A percentile compares a stretch with the other conserved stretches of the same genome.
These are phyloP conservation scores for Chironomus striatipennis DNA, from an alignment of 1,140 invertebrate species.

Conservation along the genomic window DNA sequence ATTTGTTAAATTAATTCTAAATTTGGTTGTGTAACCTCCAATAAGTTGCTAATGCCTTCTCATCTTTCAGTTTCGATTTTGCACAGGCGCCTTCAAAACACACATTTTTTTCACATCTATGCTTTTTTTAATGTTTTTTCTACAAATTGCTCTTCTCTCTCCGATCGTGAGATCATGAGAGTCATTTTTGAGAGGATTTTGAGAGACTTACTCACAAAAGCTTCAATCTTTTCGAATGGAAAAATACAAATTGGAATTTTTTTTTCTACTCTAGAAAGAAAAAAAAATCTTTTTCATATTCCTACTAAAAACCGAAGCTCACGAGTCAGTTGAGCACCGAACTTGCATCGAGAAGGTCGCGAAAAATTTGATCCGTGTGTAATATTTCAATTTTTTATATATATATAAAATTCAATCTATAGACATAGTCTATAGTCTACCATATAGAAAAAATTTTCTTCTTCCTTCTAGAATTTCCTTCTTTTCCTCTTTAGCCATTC, in stretches of 20 bases:
- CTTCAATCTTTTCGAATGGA: background rate
- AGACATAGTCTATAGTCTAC: no score
- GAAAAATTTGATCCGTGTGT: constrained; percentile 23
- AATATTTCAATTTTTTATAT: background rate
- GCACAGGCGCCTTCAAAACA: constrained; percentile 4
- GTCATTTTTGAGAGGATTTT: background rate
- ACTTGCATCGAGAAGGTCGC: constrained; percentile 18
- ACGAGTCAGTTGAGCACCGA: constrained; percentile 22
- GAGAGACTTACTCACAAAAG: background rate
- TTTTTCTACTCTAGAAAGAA: background rate
- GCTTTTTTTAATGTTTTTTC: background rate
- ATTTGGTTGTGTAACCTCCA: constrained; percentile 15
- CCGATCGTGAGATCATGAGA: background rate
- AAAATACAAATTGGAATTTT: constrained; percentile 4
- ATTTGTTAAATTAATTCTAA: background rate
- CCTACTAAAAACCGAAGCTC: background rate
- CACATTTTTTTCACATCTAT: background rate
- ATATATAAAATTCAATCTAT: no score
- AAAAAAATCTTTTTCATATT: background rate
- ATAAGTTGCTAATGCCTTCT: constrained; percentile 8
- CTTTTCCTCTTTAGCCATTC: background rate
- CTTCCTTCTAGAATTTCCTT: background rate
- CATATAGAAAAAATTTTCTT: no score
- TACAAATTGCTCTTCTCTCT: background rate
- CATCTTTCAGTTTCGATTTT: background rate